A percentile compares a stretch with the other conserved stretches of the same genome.
Evolutionary conservation across 2,888 invertebrate genomes (phyloP).

Genomic region (Oeneis ivallda): DNA sequence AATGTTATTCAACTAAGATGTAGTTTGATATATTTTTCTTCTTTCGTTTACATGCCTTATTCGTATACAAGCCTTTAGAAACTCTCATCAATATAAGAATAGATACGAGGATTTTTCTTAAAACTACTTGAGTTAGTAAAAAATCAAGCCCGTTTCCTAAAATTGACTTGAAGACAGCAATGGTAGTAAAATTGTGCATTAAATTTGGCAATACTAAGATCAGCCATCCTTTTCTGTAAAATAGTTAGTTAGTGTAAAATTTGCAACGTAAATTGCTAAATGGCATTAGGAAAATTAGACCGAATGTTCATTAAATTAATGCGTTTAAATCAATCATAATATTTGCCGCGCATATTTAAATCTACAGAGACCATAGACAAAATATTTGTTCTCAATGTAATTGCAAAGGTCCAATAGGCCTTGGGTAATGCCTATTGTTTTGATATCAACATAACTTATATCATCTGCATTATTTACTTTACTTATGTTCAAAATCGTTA

Average conservation of each 20-base stretch:
- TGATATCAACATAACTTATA: not conserved
- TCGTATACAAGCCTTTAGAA: too few species aligned
- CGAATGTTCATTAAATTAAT: too few species aligned
- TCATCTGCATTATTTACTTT: not conserved
- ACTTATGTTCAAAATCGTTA: slow-evolving; percentile 19
- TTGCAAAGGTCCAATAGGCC: slow-evolving; percentile 4
- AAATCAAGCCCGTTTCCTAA: not conserved
- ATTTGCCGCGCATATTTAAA: too few species aligned
- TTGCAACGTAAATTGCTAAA: too few species aligned
- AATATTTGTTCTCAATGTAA: not conserved
- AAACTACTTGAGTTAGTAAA: not conserved
- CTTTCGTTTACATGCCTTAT: not conserved
- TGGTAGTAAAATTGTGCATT: not conserved
- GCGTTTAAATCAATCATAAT: too few species aligned
- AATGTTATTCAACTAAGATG: not conserved
- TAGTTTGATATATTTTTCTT: not conserved
- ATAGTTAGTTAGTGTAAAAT: too few species aligned
- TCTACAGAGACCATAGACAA: not conserved
- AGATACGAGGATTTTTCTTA: too few species aligned
- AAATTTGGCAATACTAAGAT: not conserved
- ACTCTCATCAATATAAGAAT: too few species aligned
- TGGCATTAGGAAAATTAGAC: too few species aligned
- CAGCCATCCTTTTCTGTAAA: not conserved
- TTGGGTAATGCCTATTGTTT: not conserved
- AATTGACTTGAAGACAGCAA: not conserved